A percentile compares a stretch with the other conserved stretches of the same genome.
phyloP scores from a whole-genome alignment of 2,797 vertebrate species.

The Channallabes apus region DNA sequence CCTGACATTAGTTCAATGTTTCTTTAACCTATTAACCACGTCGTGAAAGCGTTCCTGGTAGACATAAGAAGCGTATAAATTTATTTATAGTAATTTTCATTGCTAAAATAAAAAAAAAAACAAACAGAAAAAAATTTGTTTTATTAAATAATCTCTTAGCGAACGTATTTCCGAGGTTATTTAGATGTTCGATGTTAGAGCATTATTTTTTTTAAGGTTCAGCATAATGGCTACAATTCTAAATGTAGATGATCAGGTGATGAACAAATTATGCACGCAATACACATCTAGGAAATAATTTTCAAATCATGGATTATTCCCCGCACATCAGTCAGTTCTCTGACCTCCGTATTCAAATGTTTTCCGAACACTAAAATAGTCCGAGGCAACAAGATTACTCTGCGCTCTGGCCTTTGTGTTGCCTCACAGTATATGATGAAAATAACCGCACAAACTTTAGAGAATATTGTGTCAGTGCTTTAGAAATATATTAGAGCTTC shows the following conservation, averaged over 20 bases:
- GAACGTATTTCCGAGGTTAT: too few relatives aligned
- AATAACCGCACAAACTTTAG: background rate
- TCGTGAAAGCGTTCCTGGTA: background rate
- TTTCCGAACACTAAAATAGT: background rate
- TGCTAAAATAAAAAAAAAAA: background rate
- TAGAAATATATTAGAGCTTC: conserved; percentile 3
- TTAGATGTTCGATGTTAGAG: too few relatives aligned
- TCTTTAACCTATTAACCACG: background rate
- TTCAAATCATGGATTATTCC: background rate
- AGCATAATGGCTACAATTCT: background rate
- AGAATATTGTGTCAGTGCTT: background rate
- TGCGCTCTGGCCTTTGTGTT: background rate
- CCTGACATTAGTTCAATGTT: background rate
- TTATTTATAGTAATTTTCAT: background rate
- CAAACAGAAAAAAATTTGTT: too few relatives aligned
- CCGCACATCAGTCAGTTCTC: background rate
- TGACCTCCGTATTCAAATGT: background rate
- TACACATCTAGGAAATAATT: background rate
- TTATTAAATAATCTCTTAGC: too few relatives aligned
- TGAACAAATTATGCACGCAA: background rate
- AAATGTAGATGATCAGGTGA: background rate
- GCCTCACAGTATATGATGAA: too few relatives aligned
- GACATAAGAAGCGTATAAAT: background rate
- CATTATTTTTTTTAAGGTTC: too few relatives aligned
- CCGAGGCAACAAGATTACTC: background rate